These are phyloP conservation scores for Ephydatia muelleri DNA, from an alignment of 37 sponge, comb jelly and placozoan species.

Conservation along the genomic window DNA sequence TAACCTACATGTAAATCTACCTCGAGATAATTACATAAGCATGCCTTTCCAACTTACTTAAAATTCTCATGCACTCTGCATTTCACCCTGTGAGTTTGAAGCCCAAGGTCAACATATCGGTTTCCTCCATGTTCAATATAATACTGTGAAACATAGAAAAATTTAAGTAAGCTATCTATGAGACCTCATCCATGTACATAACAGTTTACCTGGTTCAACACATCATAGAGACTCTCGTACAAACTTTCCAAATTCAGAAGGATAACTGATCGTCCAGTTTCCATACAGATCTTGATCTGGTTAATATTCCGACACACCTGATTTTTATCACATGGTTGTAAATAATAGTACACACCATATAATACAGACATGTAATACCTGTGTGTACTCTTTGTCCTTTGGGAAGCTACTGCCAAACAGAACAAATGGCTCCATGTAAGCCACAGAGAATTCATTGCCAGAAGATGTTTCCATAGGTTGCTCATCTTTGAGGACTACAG, in stretches of 20 bases:
- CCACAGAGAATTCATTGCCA: not conserved
- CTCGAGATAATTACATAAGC: not conserved
- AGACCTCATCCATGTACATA: not conserved
- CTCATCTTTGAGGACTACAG: too few species aligned
- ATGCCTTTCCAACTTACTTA: slow-evolving; percentile 34
- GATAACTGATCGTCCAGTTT: slow-evolving; percentile 64
- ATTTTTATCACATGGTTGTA: not conserved
- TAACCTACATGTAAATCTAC: too few species aligned
- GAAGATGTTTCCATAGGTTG: too few species aligned
- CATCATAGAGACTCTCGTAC: slow-evolving; percentile 87
- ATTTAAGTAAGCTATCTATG: not conserved
- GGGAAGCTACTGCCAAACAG: slow-evolving; percentile 84
- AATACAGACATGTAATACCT: slow-evolving; percentile 21
- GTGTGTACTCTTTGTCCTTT: slow-evolving; percentile 77
- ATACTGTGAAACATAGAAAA: slow-evolving; percentile 33
- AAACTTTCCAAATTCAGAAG: slow-evolving; percentile 76
- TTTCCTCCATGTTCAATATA: slow-evolving; percentile 55
- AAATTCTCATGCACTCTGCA: slow-evolving; percentile 82
- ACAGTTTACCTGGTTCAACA: slow-evolving; percentile 62
- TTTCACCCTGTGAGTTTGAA: slow-evolving; percentile 85
- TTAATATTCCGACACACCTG: slow-evolving; percentile 74
- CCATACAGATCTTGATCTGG: slow-evolving; percentile 85
- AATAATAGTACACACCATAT: not conserved
- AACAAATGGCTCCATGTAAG: slow-evolving; percentile 46
- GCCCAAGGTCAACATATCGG: slow-evolving; percentile 89